Evolutionary conservation across 2,888 invertebrate species (phyloP).

Genomic region (Eupithecia exiguata): DNA sequence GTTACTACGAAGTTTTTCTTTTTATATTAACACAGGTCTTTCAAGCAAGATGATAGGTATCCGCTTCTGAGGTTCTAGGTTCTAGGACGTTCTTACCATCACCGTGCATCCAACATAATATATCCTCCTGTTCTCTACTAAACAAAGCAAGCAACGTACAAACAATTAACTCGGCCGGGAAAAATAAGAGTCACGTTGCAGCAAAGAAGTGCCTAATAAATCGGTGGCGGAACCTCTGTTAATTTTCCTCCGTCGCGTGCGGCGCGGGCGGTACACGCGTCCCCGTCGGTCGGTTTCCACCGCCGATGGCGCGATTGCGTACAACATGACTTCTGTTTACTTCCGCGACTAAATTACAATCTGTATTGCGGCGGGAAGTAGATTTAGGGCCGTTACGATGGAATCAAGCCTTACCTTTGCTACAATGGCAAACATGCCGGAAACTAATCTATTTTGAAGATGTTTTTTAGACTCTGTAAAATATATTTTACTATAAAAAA

Average conservation of each 20-base stretch:
- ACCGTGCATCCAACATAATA: background rate
- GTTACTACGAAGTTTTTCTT: too few relatives aligned
- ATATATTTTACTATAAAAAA: background rate
- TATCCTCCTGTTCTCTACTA: background rate
- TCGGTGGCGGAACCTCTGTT: conserved; percentile 31
- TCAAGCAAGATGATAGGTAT: background rate
- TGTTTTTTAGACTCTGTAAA: background rate
- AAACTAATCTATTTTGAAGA: background rate
- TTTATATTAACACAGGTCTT: background rate
- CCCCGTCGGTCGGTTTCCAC: conserved; percentile 23
- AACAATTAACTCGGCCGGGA: background rate
- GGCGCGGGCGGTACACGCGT: conserved; percentile 42
- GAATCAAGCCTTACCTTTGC: conserved; percentile 39
- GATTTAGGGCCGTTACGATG: conserved; percentile 52
- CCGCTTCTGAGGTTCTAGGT: too few relatives aligned
- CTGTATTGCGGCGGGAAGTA: conserved; percentile 60
- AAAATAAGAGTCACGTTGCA: conserved; percentile 9
- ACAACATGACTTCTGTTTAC: conserved; percentile 68
- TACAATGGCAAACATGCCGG: conserved; percentile 16
- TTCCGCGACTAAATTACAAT: conserved; percentile 73
- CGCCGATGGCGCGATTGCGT: conserved; percentile 50
- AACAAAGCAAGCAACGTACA: background rate
- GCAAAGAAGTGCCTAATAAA: conserved; percentile 3
- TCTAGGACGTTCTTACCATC: background rate
- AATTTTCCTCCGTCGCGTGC: conserved; percentile 32